Conservation (phyloP, 2,113 vertebrate genomes). For the Aphyosemion australe region DNA sequence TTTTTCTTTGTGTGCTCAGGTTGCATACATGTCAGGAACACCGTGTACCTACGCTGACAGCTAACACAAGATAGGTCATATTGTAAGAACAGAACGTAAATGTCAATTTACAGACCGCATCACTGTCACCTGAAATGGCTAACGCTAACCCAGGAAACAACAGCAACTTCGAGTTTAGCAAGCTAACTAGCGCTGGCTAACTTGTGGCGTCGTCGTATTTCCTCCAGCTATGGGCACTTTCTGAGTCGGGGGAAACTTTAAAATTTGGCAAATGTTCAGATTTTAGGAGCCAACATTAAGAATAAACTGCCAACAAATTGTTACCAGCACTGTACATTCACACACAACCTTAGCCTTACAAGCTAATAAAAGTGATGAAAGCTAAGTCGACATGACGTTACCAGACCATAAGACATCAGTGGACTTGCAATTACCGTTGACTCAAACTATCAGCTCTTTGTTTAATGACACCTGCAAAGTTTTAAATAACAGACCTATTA, state of each 20-base stretch:
- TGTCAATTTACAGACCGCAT: constrained; percentile 16
- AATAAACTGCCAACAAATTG: background rate
- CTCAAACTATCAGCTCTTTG: no score
- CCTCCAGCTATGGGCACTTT: constrained; percentile 12
- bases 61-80: background rate
- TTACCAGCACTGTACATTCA: background rate
- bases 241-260: background rate
- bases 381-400: constrained; percentile 2
- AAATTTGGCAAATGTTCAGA: rapidly evolving
- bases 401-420: background rate
- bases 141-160: constrained; percentile 26
- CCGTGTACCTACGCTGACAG: rapidly evolving
- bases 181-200: constrained; percentile 56
- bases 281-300: background rate
- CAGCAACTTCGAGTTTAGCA: constrained; percentile 15
- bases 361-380: background rate
- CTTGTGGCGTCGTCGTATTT: constrained; percentile 76
- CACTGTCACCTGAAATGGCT: constrained; percentile 35
- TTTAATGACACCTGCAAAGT: background rate
- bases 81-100: no score
- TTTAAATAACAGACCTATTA: background rate
- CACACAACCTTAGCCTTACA: background rate
- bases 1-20: background rate
- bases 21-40: background rate
- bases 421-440: background rate